These are phyloP conservation scores for Polydrusus pterygomalis DNA, from an alignment of 2,888 invertebrate genomes.

Conservation along the genomic window DNA sequence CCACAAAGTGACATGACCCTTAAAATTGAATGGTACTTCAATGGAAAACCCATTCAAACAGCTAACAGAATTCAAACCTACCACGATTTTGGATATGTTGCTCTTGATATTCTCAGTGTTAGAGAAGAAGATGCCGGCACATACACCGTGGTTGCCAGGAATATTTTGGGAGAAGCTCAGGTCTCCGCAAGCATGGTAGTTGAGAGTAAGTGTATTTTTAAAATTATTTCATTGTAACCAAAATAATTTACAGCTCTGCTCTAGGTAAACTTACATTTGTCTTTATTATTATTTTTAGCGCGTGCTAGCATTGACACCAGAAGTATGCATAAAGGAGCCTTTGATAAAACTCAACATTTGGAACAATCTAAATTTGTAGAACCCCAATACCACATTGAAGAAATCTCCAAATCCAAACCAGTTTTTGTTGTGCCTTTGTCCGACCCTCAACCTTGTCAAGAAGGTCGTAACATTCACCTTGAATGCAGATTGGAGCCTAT, in stretches of 20 bases:
- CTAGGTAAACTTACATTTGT: no score
- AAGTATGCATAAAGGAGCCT: slow-evolving; percentile 90
- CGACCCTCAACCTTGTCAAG: slow-evolving; percentile 88
- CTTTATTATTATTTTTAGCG: slow-evolving; percentile 73
- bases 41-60: slow-evolving; percentile 91
- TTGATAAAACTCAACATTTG: slow-evolving; percentile 90
- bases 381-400: slow-evolving; percentile 92
- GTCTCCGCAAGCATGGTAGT: slow-evolving; percentile 89
- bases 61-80: slow-evolving; percentile 95
- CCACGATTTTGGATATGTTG: slow-evolving; percentile 97
- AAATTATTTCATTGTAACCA: slow-evolving; percentile 6
- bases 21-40: slow-evolving; percentile 97
- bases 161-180: slow-evolving; percentile 92
- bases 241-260: neutral
- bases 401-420: slow-evolving; percentile 95
- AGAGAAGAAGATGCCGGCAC: slow-evolving; percentile 94
- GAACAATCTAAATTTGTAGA: slow-evolving; percentile 91
- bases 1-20: slow-evolving; percentile 95
- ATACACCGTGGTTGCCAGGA: slow-evolving; percentile 94
- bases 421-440: slow-evolving; percentile 92
- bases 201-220: slow-evolving; percentile 82
- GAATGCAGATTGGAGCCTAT: slow-evolving; percentile 95
- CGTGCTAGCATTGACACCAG: slow-evolving; percentile 92
- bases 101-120: slow-evolving; percentile 94
- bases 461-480: slow-evolving; percentile 92